phyloP scores from a whole-genome alignment of 2,797 vertebrate species.

The Loriculus beryllinus region DNA sequence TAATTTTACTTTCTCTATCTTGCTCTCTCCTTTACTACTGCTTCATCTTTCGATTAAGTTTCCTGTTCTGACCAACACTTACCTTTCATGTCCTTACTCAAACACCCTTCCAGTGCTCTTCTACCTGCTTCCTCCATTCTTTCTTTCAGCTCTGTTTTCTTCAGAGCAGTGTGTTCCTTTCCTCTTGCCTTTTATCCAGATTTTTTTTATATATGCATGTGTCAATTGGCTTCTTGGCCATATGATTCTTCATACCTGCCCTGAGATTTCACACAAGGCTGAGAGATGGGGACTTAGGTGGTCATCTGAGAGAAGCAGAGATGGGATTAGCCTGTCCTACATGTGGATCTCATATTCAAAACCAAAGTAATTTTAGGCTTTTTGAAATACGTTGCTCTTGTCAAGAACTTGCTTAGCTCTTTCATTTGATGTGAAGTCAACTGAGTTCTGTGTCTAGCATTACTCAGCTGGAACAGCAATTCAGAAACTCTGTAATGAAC shows the following conservation, averaged over 20 bases:
- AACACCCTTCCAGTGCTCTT: too few species aligned
- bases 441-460: background rate
- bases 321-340: background rate
- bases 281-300: background rate
- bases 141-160: background rate
- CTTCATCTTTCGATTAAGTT: background rate
- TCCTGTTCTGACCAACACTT: background rate
- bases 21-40: background rate
- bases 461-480: background rate
- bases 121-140: background rate
- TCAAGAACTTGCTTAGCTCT: background rate
- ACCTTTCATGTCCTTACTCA: background rate
- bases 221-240: background rate
- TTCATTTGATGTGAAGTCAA: background rate
- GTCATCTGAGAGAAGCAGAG: background rate
- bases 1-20: background rate
- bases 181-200: background rate
- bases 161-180: background rate
- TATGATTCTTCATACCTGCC: background rate
- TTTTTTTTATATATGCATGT: background rate
- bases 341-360: background rate
- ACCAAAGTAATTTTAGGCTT: background rate
- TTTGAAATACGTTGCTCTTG: background rate
- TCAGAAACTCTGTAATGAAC: conserved; percentile 4
- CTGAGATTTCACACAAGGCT: background rate